Base-by-base conservation (phyloP, 2,113 vertebrate species). In the Nothoprocta pentlandii region DNA sequence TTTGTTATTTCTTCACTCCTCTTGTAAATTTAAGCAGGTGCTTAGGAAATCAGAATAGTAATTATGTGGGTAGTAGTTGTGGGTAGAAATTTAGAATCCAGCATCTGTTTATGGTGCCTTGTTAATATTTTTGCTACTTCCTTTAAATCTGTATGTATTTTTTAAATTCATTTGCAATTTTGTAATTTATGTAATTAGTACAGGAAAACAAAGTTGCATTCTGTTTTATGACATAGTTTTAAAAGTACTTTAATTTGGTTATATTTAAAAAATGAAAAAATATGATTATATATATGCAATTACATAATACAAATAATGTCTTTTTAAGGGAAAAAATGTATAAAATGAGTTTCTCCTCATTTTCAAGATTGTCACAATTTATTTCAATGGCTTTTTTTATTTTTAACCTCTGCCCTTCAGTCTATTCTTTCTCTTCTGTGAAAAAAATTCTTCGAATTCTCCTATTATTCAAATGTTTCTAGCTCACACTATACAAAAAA, bases 101-200 rank as follows among this genome's bases (percentile, higher is more conserved):
- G 0, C 71, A 22, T 66, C 8, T 85, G 10, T 49, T 63, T 2
- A 63, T 63, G 2, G 70, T 63, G 44, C 10, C 16, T 8, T 67
- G 3, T 51, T 77, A 77, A 42, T 30, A 62, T 5, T 51, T 74
- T 75, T 59, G 25, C 42, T 75, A 71, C 6, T 67, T 85, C 39
- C 42, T 91, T 17, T 87, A 34, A 51, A 34, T 51, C 30, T 44
- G 64, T 74, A 17, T 8, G 2, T 49, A 22, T 11, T 59, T 71
- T 61, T 69, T 66, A 59, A 6, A 46, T 10, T 75, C 2, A 42
- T 0, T 63, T 84, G 46, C 32, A 41, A 34, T 0, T 63, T 49
- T 84, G 41, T 34, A 41, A 39, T 58, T 95, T 85, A 13, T 44
- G 9, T 77, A 59, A 44, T 22, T 49, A 4, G 10, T 23, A 30